Evolutionary conservation across 2,113 vertebrate genomes (phyloP), one percentile per base, ranked within the genome.

Genomic region (Gnathonemus echidnorhynchus): DNA sequence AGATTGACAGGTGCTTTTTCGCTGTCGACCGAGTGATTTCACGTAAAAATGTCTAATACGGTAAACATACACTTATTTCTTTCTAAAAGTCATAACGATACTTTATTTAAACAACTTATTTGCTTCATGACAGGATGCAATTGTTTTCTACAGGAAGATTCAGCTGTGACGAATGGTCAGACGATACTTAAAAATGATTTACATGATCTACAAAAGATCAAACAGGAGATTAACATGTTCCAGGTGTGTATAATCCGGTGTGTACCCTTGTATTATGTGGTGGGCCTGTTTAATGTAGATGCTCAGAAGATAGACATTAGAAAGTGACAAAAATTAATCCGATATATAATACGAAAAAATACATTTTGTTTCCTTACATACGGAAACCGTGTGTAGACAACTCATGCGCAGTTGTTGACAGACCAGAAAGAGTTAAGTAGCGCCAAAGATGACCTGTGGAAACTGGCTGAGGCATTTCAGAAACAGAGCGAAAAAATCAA

Each of bases 121-220:
- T 70, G 27, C 62, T 70, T 70, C n/a, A 70, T 70, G n/a, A 70
- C 27, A 70, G 10, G 3, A 70, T 98, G 98, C 98, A 88, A 94
- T 70, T 70, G 9, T 31, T 70, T 5, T 70, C 62, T 70, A 70
- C 27, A 31, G 62, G n/a, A 70, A 13, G 62, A 31, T 70, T 70
- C 62, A 31, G 62, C 62, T 3, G 62, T 70, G n/a, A 70, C 62
- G n/a, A 70, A 24, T 70, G 27, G n/a, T 70, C 62, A 31, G 62
- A 70, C n/a, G 62, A 31, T 31, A 70, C 27, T 70, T 70, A 35
- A 62, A n/a, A 62, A 52, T 87, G 35, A 7, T 91, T 5, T 4
- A 0, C 0, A 1, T 8, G 0, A 1, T 0, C 1, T 87, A 27
- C 89, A 92, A 27, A 88, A 0, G 53, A 88, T 95, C 91, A 42